Base-by-base conservation (phyloP, 2,888 invertebrate species). In the Entomobrya multifasciata region DNA sequence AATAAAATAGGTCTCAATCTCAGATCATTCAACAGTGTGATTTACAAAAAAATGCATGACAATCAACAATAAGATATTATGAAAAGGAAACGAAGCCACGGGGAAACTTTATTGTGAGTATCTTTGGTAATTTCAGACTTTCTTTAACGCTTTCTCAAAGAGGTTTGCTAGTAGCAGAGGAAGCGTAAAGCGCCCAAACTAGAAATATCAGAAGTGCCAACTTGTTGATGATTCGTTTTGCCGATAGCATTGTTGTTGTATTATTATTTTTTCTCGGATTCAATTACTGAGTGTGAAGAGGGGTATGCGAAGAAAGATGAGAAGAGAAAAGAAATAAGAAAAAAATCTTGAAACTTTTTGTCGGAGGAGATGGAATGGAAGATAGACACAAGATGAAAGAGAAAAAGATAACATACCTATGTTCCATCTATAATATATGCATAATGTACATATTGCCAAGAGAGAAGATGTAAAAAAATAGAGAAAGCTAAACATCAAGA, bases 271-370 rank as follows among this genome's bases (percentile, higher is more conserved):
- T 30, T 20, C 27, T 70, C 36, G 36, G 36, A 27, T 74, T 52
- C 52, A 30, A 52, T 49, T 49, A 52, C 52, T 27, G 52, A 27
- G 10, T 17, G 11, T 25, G 36, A 52, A 36, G 62, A 52, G 55
- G 20, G 30, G 41, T 25, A 49, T 36, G 80, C 22, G 41, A 44
- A 15, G 36, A 36, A 6, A 36, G 4, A 36, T 36, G 36, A 36
- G 36, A 8, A 36, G 5, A 36, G 57, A 76, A 20, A 17, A 30
- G 47, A 44, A 36, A 44, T 20, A 52, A 80, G 41, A 20, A 77
- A 78, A 67, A 77, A 70, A 85, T 85, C 85, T 85, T 85, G 85
- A 85, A 85, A 85, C 85, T 85, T 83, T 36, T 85, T 85, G 67
- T 70, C 79, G 60, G 49, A 55, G 15, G 27, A 76, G 27, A 6